Evolutionary conservation across 2,797 vertebrate species (phyloP), one percentile per base, ranked within the genome.

Genomic region (Mycteria americana): DNA sequence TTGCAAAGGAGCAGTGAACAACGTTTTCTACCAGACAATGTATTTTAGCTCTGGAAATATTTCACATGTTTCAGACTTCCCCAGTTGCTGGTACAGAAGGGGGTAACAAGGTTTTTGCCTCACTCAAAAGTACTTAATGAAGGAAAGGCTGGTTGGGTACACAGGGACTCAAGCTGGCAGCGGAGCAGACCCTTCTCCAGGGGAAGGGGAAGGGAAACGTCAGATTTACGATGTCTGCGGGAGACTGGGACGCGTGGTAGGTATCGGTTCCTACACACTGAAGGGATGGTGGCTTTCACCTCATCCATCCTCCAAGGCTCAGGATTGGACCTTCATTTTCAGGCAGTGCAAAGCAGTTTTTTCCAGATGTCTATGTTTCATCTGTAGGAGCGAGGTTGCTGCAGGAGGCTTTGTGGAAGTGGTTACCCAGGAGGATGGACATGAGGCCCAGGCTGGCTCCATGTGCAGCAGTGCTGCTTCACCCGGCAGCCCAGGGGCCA

Each of bases 241-340:
- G 51, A 67, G 53, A 21, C 39, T 43, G 18, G 63, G 69, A 72
- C 50, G 59, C 3, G 4, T 10, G 57, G 56, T 46, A 56, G 28
- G 48, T 77, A 60, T 60, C 2, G 4, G 46, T 88, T 92, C 78
- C 82, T 54, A 37, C 18, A 8, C 18, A 9, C 18, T 5, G 41
- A 3, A 3, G n/a, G 64, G 62, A 60, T 30, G 54, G 51, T 0
- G 0, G 41, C 62, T 94, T 88, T 74, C 72, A 64, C 81, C 68
- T 83, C 85, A 30, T 72, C 43, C 76, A n/a, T 78, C 37, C 46
- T 85, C 45, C 0, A 0, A 48, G 50, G 62, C 5, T 3, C 2
- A 2, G 50, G 57, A 37, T 37, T 3, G 2, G 76, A 56, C 69
- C 54, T 86, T 60, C 10, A 2, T 68, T 90, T 85, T 89, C 12